Percentiles rank a stretch among this genome's conserved stretches.
These are phyloP conservation scores for Oriolus oriolus DNA, from an alignment of 2,113 vertebrate genomes.

Conservation along the genomic window DNA sequence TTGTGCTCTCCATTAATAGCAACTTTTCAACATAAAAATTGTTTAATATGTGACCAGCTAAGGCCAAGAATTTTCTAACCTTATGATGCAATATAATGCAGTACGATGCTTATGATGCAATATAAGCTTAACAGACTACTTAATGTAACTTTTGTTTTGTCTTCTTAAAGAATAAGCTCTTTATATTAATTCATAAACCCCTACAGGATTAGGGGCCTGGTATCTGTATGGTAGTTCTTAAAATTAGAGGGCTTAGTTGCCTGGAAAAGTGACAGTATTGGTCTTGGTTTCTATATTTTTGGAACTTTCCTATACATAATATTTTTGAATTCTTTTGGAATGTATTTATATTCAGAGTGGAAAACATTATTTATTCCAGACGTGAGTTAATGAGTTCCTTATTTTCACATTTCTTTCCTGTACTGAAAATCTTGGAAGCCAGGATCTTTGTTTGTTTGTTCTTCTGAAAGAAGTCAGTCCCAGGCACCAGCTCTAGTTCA, in stretches of 20 bases:
- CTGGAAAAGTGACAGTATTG: background rate
- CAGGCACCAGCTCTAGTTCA: background rate
- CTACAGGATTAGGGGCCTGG: background rate
- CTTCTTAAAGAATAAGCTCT: background rate
- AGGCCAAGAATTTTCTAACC: background rate
- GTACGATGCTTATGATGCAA: background rate
- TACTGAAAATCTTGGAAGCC: background rate
- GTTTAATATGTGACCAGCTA: background rate
- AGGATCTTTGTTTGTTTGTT: background rate
- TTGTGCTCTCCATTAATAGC: background rate
- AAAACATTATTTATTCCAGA: constrained; percentile 3
- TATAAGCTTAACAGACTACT: background rate
- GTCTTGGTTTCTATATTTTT: background rate
- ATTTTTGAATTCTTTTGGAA: constrained; percentile 14
- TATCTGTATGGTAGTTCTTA: background rate
- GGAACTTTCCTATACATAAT: background rate
- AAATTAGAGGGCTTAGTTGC: background rate
- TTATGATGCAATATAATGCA: background rate
- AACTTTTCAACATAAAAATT: background rate
- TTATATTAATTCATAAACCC: background rate
- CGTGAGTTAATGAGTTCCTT: background rate
- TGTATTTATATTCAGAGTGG: background rate
- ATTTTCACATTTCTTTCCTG: background rate
- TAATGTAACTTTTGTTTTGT: background rate
- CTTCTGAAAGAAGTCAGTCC: background rate